phyloP scores from a whole-genome alignment of 2,888 invertebrate genomes.

The Apamea crenata region DNA sequence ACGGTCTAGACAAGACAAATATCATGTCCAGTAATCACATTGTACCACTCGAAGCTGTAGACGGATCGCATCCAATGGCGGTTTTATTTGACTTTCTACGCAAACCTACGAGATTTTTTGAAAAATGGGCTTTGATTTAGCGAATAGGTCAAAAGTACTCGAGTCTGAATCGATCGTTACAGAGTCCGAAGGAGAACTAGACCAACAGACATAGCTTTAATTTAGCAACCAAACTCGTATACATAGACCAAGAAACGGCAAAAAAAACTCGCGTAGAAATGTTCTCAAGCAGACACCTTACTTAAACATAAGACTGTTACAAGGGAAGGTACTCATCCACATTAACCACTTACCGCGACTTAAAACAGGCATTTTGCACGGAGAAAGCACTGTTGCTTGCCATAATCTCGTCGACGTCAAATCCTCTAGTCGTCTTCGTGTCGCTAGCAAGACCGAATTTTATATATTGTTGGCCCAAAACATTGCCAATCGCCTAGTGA shows the following conservation, averaged over 20 bases:
- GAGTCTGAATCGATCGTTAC: neutral
- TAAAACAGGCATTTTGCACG: neutral
- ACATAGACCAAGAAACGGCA: neutral
- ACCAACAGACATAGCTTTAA: neutral
- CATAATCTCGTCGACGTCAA: neutral
- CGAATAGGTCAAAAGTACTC: neutral
- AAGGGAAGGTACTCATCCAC: neutral
- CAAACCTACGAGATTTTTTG: neutral
- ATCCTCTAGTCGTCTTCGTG: neutral
- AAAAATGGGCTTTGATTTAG: neutral
- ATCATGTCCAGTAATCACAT: conserved; percentile 31
- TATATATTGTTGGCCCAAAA: no score
- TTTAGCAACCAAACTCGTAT: neutral
- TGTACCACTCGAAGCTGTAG: neutral
- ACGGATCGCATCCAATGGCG: neutral
- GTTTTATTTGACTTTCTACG: neutral
- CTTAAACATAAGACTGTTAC: neutral
- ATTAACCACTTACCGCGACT: neutral
- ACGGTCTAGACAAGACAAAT: conserved; percentile 57
- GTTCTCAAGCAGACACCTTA: neutral
- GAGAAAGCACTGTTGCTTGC: neutral
- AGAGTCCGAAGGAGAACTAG: neutral
- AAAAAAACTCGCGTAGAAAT: neutral
- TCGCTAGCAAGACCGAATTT: no score
- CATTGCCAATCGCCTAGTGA: neutral